phyloP scores from a whole-genome alignment of 2,113 vertebrate species.

The Nibea albiflora region DNA sequence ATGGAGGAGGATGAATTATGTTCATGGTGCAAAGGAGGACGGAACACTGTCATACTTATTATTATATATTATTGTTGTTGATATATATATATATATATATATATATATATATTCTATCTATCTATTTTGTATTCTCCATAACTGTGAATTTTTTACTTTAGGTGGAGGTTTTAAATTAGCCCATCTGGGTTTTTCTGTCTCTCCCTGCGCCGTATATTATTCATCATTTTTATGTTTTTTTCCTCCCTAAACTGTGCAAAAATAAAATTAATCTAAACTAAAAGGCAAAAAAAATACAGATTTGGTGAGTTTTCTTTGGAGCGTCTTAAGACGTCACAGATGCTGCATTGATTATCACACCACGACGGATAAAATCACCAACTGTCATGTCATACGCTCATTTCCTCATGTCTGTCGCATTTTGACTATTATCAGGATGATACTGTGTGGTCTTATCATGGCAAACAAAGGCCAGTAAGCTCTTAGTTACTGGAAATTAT shows the following conservation, averaged over 20 bases:
- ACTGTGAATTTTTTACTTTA: too few species aligned
- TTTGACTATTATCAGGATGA: neutral
- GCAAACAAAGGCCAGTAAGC: neutral
- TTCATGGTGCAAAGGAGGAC: conserved; percentile 1
- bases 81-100: too few species aligned
- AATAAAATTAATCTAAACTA: too few species aligned
- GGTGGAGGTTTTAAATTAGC: too few species aligned
- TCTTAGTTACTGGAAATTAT: conserved; percentile 4
- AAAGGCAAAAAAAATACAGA: conserved; percentile 15
- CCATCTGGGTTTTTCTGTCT: too few species aligned
- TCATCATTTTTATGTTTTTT: too few species aligned
- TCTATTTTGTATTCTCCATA: too few species aligned
- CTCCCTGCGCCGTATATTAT: too few species aligned
- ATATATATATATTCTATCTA: too few species aligned
- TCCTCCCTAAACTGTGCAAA: too few species aligned
- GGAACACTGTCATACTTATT: conserved; percentile 1
- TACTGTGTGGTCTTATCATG: neutral
- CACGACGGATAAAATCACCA: conserved; percentile 21
- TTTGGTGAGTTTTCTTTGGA: too few species aligned
- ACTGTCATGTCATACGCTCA: neutral
- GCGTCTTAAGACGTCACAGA: conserved; percentile 17
- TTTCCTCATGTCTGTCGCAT: conserved; percentile 4
- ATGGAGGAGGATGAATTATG: conserved; percentile 4
- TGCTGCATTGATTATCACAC: conserved; percentile 22
- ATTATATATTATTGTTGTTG: too few species aligned